Evolutionary conservation across 2,113 vertebrate species (phyloP).

Genomic region (Odontesthes bonariensis): DNA sequence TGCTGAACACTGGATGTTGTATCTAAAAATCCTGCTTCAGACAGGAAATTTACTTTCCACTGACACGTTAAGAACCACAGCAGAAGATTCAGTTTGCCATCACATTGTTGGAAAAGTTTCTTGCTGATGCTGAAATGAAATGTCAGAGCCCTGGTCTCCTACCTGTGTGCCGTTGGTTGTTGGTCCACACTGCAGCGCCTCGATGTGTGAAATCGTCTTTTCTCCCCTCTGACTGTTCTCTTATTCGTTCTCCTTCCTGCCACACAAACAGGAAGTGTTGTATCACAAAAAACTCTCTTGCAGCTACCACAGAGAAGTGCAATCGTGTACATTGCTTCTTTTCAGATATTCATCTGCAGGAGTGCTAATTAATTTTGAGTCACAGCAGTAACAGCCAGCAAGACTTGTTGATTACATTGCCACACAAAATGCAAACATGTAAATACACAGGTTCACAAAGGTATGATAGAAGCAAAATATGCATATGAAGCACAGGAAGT

Average conservation of each 20-base stretch:
- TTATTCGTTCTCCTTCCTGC: constrained; percentile 86
- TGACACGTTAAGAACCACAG: neutral
- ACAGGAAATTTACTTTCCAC: constrained; percentile 40
- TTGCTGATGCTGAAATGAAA: neutral
- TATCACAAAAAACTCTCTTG: constrained; percentile 68
- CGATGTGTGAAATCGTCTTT: constrained; percentile 59
- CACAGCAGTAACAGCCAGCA: no score
- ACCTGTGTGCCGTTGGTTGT: constrained; percentile 75
- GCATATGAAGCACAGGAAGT: no score
- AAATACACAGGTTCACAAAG: no score
- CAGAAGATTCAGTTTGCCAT: neutral
- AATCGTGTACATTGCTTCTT: constrained; percentile 56
- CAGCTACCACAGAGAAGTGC: constrained; percentile 71
- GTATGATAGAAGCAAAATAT: no score
- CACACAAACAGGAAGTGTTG: constrained; percentile 92
- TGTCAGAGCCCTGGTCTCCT: neutral
- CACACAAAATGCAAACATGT: no score
- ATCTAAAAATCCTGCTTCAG: neutral
- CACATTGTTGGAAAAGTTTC: neutral
- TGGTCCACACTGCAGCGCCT: constrained; percentile 36
- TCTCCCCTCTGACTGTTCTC: constrained; percentile 78
- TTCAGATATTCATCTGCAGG: neutral
- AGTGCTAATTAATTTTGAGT: no score
- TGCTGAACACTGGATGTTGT: no score
- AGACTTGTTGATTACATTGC: no score